Percentiles rank a stretch among this genome's conserved stretches.
phyloP scores from a whole-genome alignment of 1,140 invertebrate species.

The Cryptotermes secundus region DNA sequence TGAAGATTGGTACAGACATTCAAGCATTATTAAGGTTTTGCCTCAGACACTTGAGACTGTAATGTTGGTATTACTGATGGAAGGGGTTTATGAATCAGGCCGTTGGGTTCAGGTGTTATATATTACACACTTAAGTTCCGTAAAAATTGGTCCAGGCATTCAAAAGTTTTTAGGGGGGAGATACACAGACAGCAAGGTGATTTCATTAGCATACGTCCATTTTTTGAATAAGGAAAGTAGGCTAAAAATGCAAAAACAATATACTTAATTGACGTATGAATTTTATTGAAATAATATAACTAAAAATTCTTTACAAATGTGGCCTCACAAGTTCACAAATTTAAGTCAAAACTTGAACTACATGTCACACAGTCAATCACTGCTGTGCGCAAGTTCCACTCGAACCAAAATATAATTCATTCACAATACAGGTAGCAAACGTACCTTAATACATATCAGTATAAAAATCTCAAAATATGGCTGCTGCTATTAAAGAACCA shows the following conservation, averaged over 20 bases:
- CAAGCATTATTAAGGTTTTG: too few relatives aligned
- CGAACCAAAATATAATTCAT: background rate
- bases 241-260: background rate
- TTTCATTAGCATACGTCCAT: too few relatives aligned
- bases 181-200: too few relatives aligned
- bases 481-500: background rate
- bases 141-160: too few relatives aligned
- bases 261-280: background rate
- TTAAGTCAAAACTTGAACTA: background rate
- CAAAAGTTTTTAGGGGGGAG: too few relatives aligned
- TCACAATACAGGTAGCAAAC: background rate
- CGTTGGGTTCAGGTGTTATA: too few relatives aligned
- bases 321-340: background rate
- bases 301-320: background rate
- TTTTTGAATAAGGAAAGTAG: too few relatives aligned
- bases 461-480: slow-evolving; percentile 18
- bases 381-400: background rate
- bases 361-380: background rate
- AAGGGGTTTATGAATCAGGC: too few relatives aligned
- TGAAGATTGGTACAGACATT: too few relatives aligned
- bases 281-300: slow-evolving; percentile 12
- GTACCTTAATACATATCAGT: background rate
- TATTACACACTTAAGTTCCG: too few relatives aligned
- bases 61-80: too few relatives aligned
- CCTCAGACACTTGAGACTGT: too few relatives aligned